Conservation (phyloP, 1,140 invertebrate species). For the Protaetia brevitarsis region DNA sequence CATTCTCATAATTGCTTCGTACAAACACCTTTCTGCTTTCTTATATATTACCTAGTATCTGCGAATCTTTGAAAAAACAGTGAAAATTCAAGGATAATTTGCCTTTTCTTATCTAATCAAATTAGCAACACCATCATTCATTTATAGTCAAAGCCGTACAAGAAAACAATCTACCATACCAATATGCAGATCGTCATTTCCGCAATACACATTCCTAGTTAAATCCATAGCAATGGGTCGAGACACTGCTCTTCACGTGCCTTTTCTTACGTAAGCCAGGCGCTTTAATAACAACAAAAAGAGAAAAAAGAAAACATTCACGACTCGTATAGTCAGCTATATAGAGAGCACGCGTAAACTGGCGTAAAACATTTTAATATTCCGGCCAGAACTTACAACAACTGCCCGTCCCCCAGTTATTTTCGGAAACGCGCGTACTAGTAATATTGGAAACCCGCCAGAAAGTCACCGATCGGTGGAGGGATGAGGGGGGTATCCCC, state of each 20-base stretch:
- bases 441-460: conserved; percentile 11
- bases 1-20: no score
- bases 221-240: background rate
- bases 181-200: background rate
- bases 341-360: conserved; percentile 7
- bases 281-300: background rate
- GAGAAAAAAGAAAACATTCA: conserved; percentile 14
- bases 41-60: no score
- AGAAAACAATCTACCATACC: background rate
- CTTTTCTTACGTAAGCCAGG: no score
- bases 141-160: background rate
- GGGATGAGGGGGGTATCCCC: background rate
- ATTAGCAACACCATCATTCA: no score
- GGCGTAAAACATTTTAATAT: background rate
- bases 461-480: background rate
- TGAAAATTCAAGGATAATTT: no score
- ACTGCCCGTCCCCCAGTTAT: conserved; percentile 1
- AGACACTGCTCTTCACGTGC: background rate
- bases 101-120: no score
- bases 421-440: conserved; percentile 8
- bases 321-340: no score
- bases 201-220: background rate
- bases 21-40: no score
- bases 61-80: no score
- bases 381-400: background rate